Base-by-base conservation (phyloP, 35 echinoderm and acorn worm species). In the Patiria miniata region DNA sequence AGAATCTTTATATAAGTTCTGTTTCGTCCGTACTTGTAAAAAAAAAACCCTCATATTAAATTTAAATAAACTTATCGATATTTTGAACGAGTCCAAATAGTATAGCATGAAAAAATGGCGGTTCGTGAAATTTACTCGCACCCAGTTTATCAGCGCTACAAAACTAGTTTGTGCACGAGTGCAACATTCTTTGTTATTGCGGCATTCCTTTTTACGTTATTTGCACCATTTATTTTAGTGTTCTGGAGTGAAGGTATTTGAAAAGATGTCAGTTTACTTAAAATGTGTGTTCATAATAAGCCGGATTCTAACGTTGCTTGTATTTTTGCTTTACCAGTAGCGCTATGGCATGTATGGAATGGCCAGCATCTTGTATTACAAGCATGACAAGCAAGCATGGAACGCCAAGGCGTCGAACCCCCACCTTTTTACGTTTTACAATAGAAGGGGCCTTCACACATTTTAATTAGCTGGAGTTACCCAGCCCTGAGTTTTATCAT, bases 181-280 rank as follows among this genome's bases (percentile, higher is more conserved):
- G 81, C 91, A 40, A 85, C 81, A 8, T 39, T 93, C 50, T 93
- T 93, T 68, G 77, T 82, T 5, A 40, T 93, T 39, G 9, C 85
- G 61, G 77, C 77, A 40, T 85, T 89, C 68, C 23, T 89, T 7
- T 85, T 93, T 39, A 93, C 91, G 65, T 36, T 87, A 7, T 85
- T 93, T 65, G 79, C 86, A 80, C 91, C 91, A 29, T 89, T 93
- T 79, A 59, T 93, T 29, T 39, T 93, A 39, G 86, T 87, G 18
- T 93, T 84, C 50, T 78, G 86, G 34, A 93, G 91, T 89, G 86
- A 89, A 93, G 91, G 91, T 93, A 40, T 44, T 54, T 79, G n/a
- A 60, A 52, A 37, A 18, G 17, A 5, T 7, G 18, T 38, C 37
- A 36, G 32, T 36, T 81, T 16, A 40, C 15, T 37, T 39, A 34